Evolutionary conservation across 2,888 invertebrate species (phyloP).

Genomic region (Entomobrya proxima): DNA sequence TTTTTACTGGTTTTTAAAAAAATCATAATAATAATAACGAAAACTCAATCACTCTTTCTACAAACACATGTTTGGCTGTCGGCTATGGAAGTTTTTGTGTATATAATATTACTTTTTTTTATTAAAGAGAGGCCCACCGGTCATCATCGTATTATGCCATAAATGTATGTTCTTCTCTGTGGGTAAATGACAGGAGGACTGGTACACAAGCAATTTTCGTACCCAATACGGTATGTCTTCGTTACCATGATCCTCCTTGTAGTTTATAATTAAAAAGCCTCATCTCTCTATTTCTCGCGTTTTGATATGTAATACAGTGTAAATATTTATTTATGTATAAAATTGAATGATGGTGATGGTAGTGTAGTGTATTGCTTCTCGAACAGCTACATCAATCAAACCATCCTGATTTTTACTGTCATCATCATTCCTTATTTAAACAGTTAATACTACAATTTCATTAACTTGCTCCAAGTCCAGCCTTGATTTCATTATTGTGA

Average conservation of each 20-base stretch:
- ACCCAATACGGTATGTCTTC: constrained; percentile 8
- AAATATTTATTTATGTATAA: constrained; percentile 20
- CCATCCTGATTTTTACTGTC: constrained; percentile 50
- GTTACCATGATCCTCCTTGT: neutral
- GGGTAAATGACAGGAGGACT: constrained; percentile 34
- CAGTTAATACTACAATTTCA: constrained; percentile 53
- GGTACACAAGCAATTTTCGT: constrained; percentile 16
- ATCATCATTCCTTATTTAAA: constrained; percentile 62
- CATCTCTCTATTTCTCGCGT: neutral
- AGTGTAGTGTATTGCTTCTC: neutral
- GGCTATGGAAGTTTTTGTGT: neutral
- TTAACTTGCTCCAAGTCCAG: constrained; percentile 39
- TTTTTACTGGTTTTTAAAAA: neutral
- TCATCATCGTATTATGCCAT: constrained; percentile 18
- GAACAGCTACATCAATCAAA: constrained; percentile 54
- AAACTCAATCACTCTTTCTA: constrained; percentile 8
- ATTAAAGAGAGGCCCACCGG: constrained; percentile 12
- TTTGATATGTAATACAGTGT: neutral
- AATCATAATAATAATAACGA: neutral
- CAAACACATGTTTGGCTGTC: neutral
- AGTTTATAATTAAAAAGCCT: neutral
- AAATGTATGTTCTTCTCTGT: constrained; percentile 11
- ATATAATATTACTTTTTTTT: neutral
- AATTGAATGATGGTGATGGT: neutral
- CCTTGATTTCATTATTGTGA: constrained; percentile 40